Percentiles rank a stretch among this genome's conserved stretches.
Evolutionary conservation across 2,113 vertebrate genomes (phyloP).

Genomic region (Chunga burmeisteri): DNA sequence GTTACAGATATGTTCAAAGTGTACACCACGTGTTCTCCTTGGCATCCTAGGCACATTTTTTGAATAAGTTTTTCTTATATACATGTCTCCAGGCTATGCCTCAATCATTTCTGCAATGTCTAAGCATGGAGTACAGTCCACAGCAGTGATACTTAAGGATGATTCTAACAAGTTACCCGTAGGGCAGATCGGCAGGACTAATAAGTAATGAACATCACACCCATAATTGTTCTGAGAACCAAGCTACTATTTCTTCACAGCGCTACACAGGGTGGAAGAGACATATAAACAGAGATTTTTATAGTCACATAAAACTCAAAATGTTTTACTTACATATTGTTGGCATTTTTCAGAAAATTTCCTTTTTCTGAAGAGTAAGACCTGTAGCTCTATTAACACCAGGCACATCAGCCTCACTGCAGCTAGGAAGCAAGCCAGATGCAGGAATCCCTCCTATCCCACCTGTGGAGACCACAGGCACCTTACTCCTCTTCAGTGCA

Average conservation of each 20-base stretch:
- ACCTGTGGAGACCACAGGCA: background rate
- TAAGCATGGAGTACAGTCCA: background rate
- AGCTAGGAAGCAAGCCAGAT: background rate
- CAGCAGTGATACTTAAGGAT: background rate
- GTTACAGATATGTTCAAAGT: background rate
- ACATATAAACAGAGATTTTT: background rate
- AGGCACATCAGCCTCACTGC: background rate
- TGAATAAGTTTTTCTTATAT: background rate
- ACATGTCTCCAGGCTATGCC: background rate
- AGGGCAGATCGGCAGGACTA: background rate
- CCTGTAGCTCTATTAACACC: background rate
- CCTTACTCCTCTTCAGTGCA: background rate
- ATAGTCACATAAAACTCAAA: background rate
- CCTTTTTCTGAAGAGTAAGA: background rate
- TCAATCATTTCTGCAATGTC: background rate
- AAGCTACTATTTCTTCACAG: background rate
- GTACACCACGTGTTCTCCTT: background rate
- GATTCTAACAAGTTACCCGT: background rate
- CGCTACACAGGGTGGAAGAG: background rate
- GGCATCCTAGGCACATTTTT: background rate
- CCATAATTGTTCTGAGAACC: background rate
- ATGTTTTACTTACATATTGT: background rate
- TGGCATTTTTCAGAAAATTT: background rate
- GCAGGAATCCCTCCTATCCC: background rate
- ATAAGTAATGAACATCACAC: background rate